Base-by-base conservation (phyloP, 1,140 invertebrate species). In the Copidosoma floridanum region DNA sequence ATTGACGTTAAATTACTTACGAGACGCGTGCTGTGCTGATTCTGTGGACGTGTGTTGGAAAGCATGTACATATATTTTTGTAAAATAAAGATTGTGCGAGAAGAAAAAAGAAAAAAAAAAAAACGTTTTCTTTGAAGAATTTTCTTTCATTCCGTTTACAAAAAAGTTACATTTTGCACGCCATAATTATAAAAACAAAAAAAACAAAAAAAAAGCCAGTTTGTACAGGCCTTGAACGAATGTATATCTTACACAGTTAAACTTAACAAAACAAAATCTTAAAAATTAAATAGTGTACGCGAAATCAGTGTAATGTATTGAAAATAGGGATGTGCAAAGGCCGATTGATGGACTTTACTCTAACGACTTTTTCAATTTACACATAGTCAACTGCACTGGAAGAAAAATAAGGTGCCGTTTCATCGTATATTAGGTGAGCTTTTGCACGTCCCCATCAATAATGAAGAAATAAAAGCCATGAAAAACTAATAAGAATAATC, bases 191-290 rank as follows among this genome's bases (percentile, higher is more conserved):
- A 26, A 18, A 23, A 59, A 24, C 23, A 29, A 37, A 38, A n/a
- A 61, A 55, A 60, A 60, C n/a, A 32, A 54, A 44, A 29, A 26
- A 38, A 40, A 37, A 52, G 40, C n/a, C n/a, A n/a, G n/a, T n/a
- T n/a, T n/a, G n/a, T n/a, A n/a, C n/a, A n/a, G n/a, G n/a, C n/a
- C n/a, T n/a, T n/a, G n/a, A n/a, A n/a, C n/a, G n/a, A n/a, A 38
- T 55, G 44, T n/a, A n/a, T n/a, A n/a, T 61, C 35, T 61, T 61
- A 54, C 44, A 55, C 48, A 48, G 41, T 24, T 35, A 61, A 61
- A 55, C 51, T 61, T 61, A 61, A 61, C 44, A 61, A 60, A 61
- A 55, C 44, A 50, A 55, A 48, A 50, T 50, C 8, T n/a, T 55
- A 20, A 26, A 48, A n/a, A n/a, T n/a, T n/a, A n/a, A n/a, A n/a